Base-by-base conservation (phyloP, 2,888 invertebrate species). In the Mylabris sibirica region DNA sequence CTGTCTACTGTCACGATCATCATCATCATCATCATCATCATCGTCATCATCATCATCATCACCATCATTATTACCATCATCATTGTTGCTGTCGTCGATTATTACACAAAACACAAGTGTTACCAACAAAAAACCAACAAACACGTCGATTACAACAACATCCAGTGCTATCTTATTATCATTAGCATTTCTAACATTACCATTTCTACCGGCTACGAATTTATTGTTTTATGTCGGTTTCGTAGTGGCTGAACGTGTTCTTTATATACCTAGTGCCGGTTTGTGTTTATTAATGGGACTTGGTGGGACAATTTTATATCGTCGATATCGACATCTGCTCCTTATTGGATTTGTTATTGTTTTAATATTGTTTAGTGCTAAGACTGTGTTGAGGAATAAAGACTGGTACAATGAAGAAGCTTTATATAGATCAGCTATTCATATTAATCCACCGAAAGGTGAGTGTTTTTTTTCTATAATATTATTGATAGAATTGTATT, bases 381-480 rank as follows among this genome's bases (percentile, higher is more conserved):
- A 92, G 78, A 98, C 98, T 4, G 86, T 95, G 75, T 84, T 90
- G 66, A 88, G 98, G 77, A 98, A 98, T 84, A 87, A 89, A 67
- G 98, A 97, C 85, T 98, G 98, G 98, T 88, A 89, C 77, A 92
- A 95, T 79, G 98, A 98, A 86, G 98, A 98, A 85, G 92, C 92
- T 77, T 89, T 99, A 60, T 99, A 97, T 85, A 88, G 92, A 79
- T 95, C 98, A 75, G 98, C 98, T 26, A 89, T 98, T 75, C 87
- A 90, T 78, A 91, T 98, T 81, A 99, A 98, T 86, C 98, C 98
- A 65, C 96, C 98, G n/a, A 99, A 98, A 94, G 97, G 98, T 97
- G 85, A 88, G 87, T 53, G 11, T 49, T 17, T 24, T 17, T 24
- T 49, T 20, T 17, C 17, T 2, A 49, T 5, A 17, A 49, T 20